A percentile compares a stretch with the other conserved stretches of the same genome.
Evolutionary conservation across 2,113 vertebrate species (phyloP).

Genomic region (human): DNA sequence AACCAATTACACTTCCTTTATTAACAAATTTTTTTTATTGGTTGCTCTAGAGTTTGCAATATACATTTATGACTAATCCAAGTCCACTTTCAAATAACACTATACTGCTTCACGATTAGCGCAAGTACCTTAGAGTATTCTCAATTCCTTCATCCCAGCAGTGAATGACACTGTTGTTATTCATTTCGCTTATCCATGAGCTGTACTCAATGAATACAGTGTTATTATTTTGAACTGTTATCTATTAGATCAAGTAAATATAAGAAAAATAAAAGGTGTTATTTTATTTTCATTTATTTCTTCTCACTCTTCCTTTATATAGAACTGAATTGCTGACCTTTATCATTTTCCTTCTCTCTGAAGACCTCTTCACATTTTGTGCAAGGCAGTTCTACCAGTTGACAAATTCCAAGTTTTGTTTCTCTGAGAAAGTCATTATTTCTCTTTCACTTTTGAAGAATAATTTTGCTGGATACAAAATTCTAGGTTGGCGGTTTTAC

Average conservation of each 20-base stretch:
- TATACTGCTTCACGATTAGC: not conserved
- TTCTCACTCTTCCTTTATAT: not conserved
- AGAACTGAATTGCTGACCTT: not conserved
- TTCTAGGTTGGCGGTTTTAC: not conserved
- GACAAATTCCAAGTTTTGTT: not conserved
- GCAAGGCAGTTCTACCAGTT: not conserved
- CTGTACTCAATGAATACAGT: not conserved
- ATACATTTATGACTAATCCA: not conserved
- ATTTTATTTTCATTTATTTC: not conserved
- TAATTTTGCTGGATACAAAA: not conserved
- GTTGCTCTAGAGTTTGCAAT: not conserved
- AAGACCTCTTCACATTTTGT: not conserved
- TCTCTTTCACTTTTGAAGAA: not conserved
- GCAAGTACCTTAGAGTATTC: not conserved
- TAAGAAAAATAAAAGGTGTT: not conserved
- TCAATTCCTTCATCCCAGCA: not conserved
- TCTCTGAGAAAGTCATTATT: constrained; percentile 1
- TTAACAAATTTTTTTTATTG: not conserved
- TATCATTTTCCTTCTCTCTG: not conserved
- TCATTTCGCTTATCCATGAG: not conserved
- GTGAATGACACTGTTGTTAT: not conserved
- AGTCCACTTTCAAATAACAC: not conserved
- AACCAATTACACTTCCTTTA: constrained; percentile 17
- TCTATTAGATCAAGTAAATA: not conserved
- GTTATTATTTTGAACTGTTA: constrained; percentile 8